Evolutionary conservation across 2,888 invertebrate genomes (phyloP).

Genomic region (Cephus sareptanus): DNA sequence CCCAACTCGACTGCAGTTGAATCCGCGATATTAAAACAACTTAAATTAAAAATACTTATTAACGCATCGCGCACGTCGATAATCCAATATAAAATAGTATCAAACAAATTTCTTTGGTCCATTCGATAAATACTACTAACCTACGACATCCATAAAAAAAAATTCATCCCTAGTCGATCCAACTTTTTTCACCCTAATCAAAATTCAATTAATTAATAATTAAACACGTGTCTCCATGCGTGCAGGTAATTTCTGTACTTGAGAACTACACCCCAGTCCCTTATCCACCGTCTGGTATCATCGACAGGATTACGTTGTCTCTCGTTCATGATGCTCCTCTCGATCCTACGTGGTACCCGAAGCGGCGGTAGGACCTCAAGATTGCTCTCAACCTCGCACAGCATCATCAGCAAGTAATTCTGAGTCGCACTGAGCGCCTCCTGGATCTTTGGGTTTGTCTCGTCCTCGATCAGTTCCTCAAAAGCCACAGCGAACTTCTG

Average conservation of each 20-base stretch:
- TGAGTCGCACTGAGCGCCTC: constrained; percentile 60
- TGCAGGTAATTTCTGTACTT: constrained; percentile 63
- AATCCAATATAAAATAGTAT: background rate
- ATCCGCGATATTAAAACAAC: background rate
- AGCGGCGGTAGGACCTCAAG: constrained; percentile 44
- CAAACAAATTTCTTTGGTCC: background rate
- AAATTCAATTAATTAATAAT: constrained; percentile 34
- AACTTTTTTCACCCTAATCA: background rate
- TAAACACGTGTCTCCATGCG: constrained; percentile 60
- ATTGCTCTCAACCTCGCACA: constrained; percentile 71
- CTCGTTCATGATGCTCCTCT: constrained; percentile 56
- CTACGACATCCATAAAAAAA: background rate
- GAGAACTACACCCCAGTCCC: constrained; percentile 63
- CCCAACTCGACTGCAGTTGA: background rate
- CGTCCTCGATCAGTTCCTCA: constrained; percentile 66
- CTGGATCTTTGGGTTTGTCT: constrained; percentile 62
- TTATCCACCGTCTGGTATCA: constrained; percentile 56
- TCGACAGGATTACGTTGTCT: constrained; percentile 55
- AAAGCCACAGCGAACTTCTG: constrained; percentile 68
- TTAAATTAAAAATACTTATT: background rate
- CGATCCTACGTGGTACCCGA: constrained; percentile 48
- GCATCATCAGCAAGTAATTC: constrained; percentile 59
- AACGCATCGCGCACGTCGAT: background rate
- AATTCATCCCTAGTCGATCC: background rate
- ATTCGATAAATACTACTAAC: background rate